A percentile compares a stretch with the other conserved stretches of the same genome.
Evolutionary conservation across 2,888 invertebrate genomes (phyloP).

Genomic region (Listrodromus nycthemerus): DNA sequence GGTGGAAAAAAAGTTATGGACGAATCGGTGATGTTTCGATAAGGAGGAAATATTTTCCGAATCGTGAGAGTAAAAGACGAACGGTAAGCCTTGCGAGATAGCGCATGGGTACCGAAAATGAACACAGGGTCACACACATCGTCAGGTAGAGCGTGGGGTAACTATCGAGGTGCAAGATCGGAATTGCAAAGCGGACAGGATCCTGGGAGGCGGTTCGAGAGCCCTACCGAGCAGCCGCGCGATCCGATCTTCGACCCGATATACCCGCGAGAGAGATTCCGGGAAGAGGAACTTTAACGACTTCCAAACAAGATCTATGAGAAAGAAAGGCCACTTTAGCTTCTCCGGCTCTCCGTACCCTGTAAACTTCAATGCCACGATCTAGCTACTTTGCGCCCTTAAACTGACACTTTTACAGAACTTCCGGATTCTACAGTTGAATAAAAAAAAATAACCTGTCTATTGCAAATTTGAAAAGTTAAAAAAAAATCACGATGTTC

Average conservation of each 20-base stretch:
- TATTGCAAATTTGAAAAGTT: no score
- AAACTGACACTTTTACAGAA: not conserved
- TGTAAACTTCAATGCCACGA: slow-evolving; percentile 23
- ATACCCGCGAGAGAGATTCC: slow-evolving; percentile 79
- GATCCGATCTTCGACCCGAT: slow-evolving; percentile 81
- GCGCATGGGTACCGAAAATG: slow-evolving; percentile 71
- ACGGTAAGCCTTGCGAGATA: slow-evolving; percentile 21
- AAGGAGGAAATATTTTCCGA: slow-evolving; percentile 27
- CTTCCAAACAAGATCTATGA: slow-evolving; percentile 83
- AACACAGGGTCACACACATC: slow-evolving; percentile 72
- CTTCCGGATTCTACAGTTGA: no score
- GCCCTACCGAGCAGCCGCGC: slow-evolving; percentile 67
- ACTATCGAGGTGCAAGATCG: slow-evolving; percentile 83
- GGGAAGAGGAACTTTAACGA: slow-evolving; percentile 83
- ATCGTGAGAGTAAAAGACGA: slow-evolving; percentile 17
- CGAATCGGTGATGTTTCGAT: slow-evolving; percentile 11
- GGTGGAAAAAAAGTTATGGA: not conserved
- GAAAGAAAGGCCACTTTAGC: slow-evolving; percentile 68
- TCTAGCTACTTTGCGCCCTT: slow-evolving; percentile 1
- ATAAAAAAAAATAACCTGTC: no score
- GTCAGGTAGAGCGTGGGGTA: slow-evolving; percentile 73
- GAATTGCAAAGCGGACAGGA: slow-evolving; percentile 83
- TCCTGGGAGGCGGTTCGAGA: slow-evolving; percentile 75
- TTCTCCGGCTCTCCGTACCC: slow-evolving; percentile 26
- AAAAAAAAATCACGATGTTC: no score